Conservation (phyloP, 2,113 vertebrate genomes). For the Colinus virginianus region DNA sequence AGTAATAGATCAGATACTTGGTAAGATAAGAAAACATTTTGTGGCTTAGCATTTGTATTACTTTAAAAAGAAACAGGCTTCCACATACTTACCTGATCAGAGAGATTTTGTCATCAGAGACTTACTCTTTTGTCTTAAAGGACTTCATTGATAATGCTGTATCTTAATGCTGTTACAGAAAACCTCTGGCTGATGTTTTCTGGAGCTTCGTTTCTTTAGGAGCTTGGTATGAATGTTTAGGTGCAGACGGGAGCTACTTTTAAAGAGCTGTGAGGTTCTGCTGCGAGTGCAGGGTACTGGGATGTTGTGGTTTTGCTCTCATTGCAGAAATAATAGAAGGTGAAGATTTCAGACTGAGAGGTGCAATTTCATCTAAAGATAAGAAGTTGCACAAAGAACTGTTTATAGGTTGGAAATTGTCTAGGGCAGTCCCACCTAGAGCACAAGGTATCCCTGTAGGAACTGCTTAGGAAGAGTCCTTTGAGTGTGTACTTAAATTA, state of each 20-base stretch:
- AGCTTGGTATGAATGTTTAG: neutral
- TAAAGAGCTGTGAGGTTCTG: neutral
- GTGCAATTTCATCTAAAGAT: neutral
- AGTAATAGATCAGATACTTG: neutral
- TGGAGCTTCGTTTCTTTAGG: neutral
- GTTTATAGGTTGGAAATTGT: fast-evolving
- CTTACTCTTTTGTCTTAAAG: neutral
- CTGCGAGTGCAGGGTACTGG: neutral
- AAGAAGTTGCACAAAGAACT: fast-evolving
- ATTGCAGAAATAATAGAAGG: fast-evolving
- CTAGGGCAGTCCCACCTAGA: neutral
- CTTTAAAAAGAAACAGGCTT: neutral
- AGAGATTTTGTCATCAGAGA: neutral
- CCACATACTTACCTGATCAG: fast-evolving
- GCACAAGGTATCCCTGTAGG: fast-evolving
- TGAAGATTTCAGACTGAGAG: neutral
- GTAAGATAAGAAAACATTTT: neutral
- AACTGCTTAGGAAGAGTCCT: neutral
- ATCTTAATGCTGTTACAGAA: fast-evolving
- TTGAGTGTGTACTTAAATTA: fast-evolving
- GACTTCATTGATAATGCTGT: neutral
- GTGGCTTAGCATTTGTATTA: neutral
- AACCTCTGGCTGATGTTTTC: neutral
- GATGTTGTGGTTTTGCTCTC: neutral
- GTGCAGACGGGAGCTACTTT: neutral